Evolutionary conservation across 2,888 invertebrate species (phyloP).

Genomic region (Drosophila vallismaia): DNA sequence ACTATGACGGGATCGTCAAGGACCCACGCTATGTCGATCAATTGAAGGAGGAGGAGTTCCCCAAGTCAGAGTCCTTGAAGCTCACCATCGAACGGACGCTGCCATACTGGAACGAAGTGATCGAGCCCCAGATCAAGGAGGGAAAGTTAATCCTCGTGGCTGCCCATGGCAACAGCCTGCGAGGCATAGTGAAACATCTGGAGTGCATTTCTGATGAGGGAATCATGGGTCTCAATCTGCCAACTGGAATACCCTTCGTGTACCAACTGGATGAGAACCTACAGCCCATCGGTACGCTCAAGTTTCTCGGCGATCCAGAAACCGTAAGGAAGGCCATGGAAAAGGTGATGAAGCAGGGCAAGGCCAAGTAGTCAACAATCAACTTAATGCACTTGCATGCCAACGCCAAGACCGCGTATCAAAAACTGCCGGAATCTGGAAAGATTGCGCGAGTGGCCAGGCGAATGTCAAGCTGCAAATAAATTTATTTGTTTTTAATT

Average conservation of each 20-base stretch:
- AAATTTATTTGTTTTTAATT: constrained; percentile 82
- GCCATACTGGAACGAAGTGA: constrained; percentile 94
- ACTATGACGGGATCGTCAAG: constrained; percentile 90
- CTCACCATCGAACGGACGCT: constrained; percentile 92
- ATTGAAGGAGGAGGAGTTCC: constrained; percentile 91
- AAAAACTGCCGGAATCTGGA: constrained; percentile 3
- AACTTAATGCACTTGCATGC: constrained; percentile 55
- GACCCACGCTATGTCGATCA: constrained; percentile 90
- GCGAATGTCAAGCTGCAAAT: constrained; percentile 76
- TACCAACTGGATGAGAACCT: constrained; percentile 90
- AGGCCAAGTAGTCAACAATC: constrained; percentile 85
- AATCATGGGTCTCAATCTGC: constrained; percentile 91
- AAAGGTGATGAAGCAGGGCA: constrained; percentile 91
- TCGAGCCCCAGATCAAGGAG: constrained; percentile 89
- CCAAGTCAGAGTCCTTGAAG: constrained; percentile 93
- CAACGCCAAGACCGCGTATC: constrained; percentile 50
- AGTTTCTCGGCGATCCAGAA: constrained; percentile 92
- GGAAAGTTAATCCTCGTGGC: constrained; percentile 92
- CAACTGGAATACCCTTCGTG: constrained; percentile 92
- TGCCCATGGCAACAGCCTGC: constrained; percentile 94
- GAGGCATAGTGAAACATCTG: constrained; percentile 94
- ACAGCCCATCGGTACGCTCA: constrained; percentile 89
- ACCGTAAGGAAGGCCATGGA: constrained; percentile 91
- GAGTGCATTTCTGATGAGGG: constrained; percentile 90
- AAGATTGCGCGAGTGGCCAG: constrained; percentile 6